These are phyloP conservation scores for Conus canariensis DNA, from an alignment of 2,888 invertebrate genomes.

Conservation along the genomic window DNA sequence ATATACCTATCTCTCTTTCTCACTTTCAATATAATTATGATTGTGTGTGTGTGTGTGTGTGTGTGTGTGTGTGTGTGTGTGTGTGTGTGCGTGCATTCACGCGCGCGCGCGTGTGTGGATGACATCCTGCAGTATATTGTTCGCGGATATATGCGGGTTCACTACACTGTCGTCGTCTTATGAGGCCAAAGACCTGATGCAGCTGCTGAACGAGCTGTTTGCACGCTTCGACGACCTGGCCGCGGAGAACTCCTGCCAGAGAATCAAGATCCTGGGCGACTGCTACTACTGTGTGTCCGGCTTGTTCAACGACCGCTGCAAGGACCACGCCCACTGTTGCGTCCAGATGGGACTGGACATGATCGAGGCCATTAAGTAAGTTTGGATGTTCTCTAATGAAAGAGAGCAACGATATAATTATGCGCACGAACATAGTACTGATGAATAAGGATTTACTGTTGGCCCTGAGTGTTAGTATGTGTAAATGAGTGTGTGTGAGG, in stretches of 20 bases:
- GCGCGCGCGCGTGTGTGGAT: no score
- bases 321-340: conserved; percentile 97
- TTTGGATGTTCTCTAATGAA: background rate
- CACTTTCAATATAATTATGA: no score
- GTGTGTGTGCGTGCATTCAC: no score
- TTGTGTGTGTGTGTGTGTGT: no score
- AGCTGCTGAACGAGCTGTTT: conserved; percentile 96
- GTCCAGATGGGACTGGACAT: conserved; percentile 99
- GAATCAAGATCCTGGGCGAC: conserved; percentile 96
- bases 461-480: no score
- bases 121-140: conserved; percentile 87
- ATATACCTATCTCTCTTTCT: no score
- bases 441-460: no score
- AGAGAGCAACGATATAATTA: background rate
- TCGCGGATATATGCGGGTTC: conserved; percentile 98
- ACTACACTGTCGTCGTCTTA: conserved; percentile 89
- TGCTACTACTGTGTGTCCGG: conserved; percentile 98
- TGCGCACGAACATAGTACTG: no score
- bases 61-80: no score
- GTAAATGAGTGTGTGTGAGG: no score
- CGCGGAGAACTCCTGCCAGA: conserved; percentile 94
- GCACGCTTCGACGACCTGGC: conserved; percentile 95
- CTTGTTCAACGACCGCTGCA: conserved; percentile 90
- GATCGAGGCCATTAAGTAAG: conserved; percentile 98
- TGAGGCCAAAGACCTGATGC: conserved; percentile 96